Percentiles rank a stretch among this genome's conserved stretches.
These are phyloP conservation scores for Amblyornis subalaris DNA, from an alignment of 2,113 vertebrate genomes.

Conservation along the genomic window DNA sequence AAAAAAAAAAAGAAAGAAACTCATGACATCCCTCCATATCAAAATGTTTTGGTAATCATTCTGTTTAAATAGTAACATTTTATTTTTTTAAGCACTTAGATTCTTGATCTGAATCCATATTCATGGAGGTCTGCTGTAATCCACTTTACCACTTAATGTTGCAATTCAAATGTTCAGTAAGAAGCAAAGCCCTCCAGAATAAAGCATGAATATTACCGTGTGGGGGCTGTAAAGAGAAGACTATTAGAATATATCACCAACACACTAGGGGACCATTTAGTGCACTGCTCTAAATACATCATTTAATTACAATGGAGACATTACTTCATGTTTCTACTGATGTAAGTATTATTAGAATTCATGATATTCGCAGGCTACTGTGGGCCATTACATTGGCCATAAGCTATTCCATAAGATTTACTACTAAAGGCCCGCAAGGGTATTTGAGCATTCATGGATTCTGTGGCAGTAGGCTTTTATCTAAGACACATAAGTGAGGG, in stretches of 20 bases:
- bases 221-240: conserved; percentile 88
- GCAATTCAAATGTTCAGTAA: conserved; percentile 90
- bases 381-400: conserved; percentile 95
- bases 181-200: conserved; percentile 90
- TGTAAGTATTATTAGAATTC: conserved; percentile 99
- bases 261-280: conserved; percentile 95
- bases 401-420: conserved; percentile 96
- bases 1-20: not conserved
- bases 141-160: conserved; percentile 91
- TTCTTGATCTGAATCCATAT: conserved; percentile 82
- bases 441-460: conserved; percentile 94
- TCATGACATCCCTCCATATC: conserved; percentile 60
- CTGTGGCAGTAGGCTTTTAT: conserved; percentile 85
- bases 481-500: conserved; percentile 84
- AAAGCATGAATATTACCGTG: conserved; percentile 93
- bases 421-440: conserved; percentile 90
- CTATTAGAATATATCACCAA: conserved; percentile 97
- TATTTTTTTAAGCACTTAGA: conserved; percentile 81
- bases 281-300: conserved; percentile 93
- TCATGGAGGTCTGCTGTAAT: conserved; percentile 86
- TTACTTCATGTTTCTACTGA: conserved; percentile 99
- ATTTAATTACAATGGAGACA: conserved; percentile 95
- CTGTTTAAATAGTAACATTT: conserved; percentile 77
- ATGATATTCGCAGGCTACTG: conserved; percentile 97
- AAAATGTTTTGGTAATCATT: conserved; percentile 80